Conservation (phyloP, 2,797 vertebrate species). For the Amniataba percoides region DNA sequence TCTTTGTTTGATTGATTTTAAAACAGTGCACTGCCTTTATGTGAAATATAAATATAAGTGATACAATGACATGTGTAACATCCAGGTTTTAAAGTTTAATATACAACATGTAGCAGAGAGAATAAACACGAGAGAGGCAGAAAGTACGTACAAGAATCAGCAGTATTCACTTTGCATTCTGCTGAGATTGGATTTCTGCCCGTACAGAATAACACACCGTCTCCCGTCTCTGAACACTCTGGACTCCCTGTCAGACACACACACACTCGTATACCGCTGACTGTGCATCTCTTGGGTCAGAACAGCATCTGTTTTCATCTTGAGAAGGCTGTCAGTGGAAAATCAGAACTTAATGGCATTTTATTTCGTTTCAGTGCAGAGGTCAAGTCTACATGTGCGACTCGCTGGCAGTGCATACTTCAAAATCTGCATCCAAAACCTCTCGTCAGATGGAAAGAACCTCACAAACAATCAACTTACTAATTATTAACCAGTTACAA, state of each 20-base stretch:
- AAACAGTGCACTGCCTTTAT: neutral
- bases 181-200: conserved; percentile 63
- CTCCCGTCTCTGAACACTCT: conserved; percentile 22
- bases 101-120: neutral
- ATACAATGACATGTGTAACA: neutral
- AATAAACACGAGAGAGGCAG: neutral
- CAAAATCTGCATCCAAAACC: neutral
- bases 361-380: neutral
- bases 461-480: neutral
- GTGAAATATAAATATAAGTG: neutral
- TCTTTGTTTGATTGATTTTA: neutral
- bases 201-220: conserved; percentile 27
- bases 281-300: conserved; percentile 47
- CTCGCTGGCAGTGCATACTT: neutral
- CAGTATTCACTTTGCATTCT: conserved; percentile 50
- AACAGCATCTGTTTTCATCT: conserved; percentile 63
- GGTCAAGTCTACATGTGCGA: neutral
- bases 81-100: neutral
- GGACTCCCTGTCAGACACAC: conserved; percentile 34
- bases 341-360: conserved; percentile 8
- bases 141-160: conserved; percentile 8
- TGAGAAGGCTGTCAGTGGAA: conserved; percentile 32
- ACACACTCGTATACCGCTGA: conserved; percentile 40
- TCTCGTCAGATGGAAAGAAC: too few species aligned
- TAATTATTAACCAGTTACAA: neutral